Base-by-base conservation (phyloP, 2,113 vertebrate genomes). In the Dicentrarchus labrax region DNA sequence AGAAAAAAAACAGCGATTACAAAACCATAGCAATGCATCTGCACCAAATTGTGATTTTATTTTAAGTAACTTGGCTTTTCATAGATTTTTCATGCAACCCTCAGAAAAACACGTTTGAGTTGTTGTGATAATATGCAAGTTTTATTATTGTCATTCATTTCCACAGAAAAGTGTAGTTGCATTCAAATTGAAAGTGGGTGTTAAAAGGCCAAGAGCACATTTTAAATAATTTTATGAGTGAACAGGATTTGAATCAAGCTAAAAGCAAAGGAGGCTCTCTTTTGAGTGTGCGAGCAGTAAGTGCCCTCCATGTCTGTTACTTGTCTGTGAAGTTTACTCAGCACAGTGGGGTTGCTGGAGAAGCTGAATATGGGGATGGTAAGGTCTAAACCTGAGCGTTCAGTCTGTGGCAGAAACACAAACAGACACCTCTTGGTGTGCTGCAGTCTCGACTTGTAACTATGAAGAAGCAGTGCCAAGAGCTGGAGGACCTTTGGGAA, bases 141-240 rank as follows among this genome's bases (percentile, higher is more conserved):
- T 88, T 87, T 76, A 88, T 91, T 60, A 56, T 78, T 72, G n/a
- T 17, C 66, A 72, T 86, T 86, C 72, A 68, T 74, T 83, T 72
- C 59, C 51, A 65, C 71, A 0, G 2, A 72, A 89, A 86, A 85
- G 78, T 72, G 68, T 65, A 45, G 71, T 62, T 21, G 2, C n/a
- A 82, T 84, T 85, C 60, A 72, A 86, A 89, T 72, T 60, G 45
- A 76, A 86, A 82, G 78, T 74, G 72, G 59, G 70, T 81, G 80
- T 79, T 75, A 74, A 84, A 89, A 91, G 71, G 81, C 83, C 54
- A 69, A 48, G 61, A 83, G 83, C 48, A 57, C 75, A 82, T 87
- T 86, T 83, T 87, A 83, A 90, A 92, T 92, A 76, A 87, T 86
- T 83, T 77, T 61, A 85, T 80, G 78, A 92, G 89, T 68, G 88